These are phyloP conservation scores for Argya squamiceps DNA, from an alignment of 2,797 vertebrate genomes.

Conservation along the genomic window DNA sequence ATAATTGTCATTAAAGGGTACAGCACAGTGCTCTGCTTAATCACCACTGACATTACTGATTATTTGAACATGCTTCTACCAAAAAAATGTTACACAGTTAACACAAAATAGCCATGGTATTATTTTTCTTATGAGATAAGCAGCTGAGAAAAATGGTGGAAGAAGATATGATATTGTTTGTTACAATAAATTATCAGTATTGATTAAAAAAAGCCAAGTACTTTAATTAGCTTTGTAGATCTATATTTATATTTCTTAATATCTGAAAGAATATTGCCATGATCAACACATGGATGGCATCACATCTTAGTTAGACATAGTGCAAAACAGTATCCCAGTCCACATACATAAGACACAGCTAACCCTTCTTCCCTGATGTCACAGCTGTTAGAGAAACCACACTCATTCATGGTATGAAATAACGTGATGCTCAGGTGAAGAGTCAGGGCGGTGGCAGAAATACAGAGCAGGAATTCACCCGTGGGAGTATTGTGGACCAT, in stretches of 20 bases:
- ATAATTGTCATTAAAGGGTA: neutral
- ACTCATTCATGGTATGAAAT: neutral
- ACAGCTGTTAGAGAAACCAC: neutral
- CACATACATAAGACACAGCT: neutral
- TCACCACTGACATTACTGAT: neutral
- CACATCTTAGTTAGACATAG: neutral
- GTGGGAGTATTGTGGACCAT: fast-evolving
- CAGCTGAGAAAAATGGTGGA: neutral
- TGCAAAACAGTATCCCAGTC: neutral
- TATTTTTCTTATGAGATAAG: neutral
- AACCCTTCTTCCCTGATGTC: neutral
- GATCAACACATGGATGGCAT: neutral
- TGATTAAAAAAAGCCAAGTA: neutral
- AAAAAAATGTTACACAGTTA: neutral
- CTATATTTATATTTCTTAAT: neutral
- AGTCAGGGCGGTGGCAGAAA: neutral
- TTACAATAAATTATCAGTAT: neutral
- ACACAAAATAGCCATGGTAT: neutral
- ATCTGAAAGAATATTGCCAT: neutral
- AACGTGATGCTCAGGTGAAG: neutral
- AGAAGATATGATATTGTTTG: neutral
- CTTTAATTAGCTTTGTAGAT: neutral
- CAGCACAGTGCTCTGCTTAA: fast-evolving
- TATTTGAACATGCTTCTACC: neutral
- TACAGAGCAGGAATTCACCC: neutral